Evolutionary conservation across 92 coral and sea anemone species (phyloP).

Genomic region (Phenganax subtilis): DNA sequence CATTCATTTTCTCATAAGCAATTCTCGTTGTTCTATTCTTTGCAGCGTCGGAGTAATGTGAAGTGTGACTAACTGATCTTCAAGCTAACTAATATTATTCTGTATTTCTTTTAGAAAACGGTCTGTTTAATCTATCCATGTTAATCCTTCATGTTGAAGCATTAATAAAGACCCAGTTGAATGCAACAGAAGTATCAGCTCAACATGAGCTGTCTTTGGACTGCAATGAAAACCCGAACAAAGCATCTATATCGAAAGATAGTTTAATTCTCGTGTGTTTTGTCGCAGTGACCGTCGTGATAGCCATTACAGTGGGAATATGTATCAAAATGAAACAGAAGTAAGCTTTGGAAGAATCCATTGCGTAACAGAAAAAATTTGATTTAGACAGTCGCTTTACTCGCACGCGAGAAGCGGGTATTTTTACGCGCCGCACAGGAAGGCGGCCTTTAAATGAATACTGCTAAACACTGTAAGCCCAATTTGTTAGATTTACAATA

Average conservation of each 20-base stretch:
- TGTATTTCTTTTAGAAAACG: not conserved
- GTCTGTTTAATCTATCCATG: not conserved
- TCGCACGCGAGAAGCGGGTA: too few relatives aligned
- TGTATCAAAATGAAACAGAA: not conserved
- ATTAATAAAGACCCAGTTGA: not conserved
- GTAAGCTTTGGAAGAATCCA: not conserved
- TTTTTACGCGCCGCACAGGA: too few relatives aligned
- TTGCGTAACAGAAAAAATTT: not conserved
- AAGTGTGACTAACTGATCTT: not conserved
- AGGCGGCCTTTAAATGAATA: too few relatives aligned
- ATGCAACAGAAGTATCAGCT: not conserved
- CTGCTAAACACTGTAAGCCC: too few relatives aligned
- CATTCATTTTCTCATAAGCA: too few relatives aligned
- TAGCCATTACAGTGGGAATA: not conserved
- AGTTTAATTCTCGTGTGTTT: not conserved
- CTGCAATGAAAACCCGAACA: not conserved
- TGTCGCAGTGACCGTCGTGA: not conserved
- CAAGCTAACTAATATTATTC: not conserved
- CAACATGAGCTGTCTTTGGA: not conserved
- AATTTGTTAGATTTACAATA: too few relatives aligned
- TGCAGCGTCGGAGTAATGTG: too few relatives aligned
- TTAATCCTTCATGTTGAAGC: not conserved
- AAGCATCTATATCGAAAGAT: not conserved
- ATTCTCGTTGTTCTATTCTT: too few relatives aligned
- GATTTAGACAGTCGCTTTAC: not conserved